Evolutionary conservation across 2,888 invertebrate genomes (phyloP), one percentile per base, ranked within the genome.

Genomic region (Autographa gamma): DNA sequence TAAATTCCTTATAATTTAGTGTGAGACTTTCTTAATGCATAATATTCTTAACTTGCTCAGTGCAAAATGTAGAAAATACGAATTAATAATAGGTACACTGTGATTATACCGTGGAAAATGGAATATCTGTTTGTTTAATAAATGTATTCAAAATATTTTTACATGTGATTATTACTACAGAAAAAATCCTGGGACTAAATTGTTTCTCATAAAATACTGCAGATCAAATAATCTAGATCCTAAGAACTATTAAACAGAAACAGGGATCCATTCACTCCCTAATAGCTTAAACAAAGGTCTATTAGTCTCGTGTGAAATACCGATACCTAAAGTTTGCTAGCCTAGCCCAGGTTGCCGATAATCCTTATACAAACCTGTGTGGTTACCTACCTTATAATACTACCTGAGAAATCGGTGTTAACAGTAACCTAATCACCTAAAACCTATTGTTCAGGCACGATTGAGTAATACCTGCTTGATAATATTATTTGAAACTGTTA

Each of bases 1-100:
- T 88, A 89, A 89, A 85, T 84, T 74, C 77, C 74, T 82, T 83
- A 80, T 87, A 86, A 88, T 86, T 85, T 85, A 78, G 80, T 65
- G 76, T 76, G 75, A 77, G 71, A 82, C 76, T 76, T 85, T 74
- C 76, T 65, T 73, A 78, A 81, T 72, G 69, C 66, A 78, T 67
- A 71, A 77, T 81, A 79, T 77, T 48, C 6, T 48, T 48, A 19
- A 62, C 16, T 25, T 25, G 25, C 25, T 25, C 25, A 25, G 25
- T 25, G 25, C 25, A 25, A 25, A 25, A 25, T 25, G 25, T 2
- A 25, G 2, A 25, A 25, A 25, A 25, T 25, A 25, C 25, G 1
- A 25, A 25, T 25, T 25, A n/a, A n/a, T n/a, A n/a, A n/a, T n/a
- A n/a, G n/a, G n/a, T n/a, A n/a, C n/a, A n/a, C n/a, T n/a, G n/a